phyloP scores from a whole-genome alignment of 2,113 vertebrate species.

The Lota lota region DNA sequence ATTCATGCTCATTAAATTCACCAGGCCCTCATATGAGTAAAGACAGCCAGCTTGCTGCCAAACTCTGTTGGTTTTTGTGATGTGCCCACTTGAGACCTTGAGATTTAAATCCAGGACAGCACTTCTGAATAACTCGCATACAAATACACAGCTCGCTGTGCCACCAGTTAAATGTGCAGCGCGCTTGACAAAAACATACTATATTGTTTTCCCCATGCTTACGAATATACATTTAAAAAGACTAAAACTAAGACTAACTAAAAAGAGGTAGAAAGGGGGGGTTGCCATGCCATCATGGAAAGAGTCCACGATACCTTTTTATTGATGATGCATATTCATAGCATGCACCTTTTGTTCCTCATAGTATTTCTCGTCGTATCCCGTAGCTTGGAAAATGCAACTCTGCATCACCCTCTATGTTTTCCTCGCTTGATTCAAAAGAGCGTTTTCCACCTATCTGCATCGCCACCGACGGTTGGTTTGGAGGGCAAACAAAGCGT shows the following conservation, averaged over 20 bases:
- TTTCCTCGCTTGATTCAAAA: conserved; percentile 44
- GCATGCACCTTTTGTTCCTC: conserved; percentile 32
- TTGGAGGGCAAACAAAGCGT: too few relatives aligned
- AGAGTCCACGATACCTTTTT: conserved; percentile 48
- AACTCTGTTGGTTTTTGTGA: conserved; percentile 79
- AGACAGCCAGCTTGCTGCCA: conserved; percentile 78
- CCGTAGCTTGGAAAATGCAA: conserved; percentile 62
- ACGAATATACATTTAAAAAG: conserved; percentile 38
- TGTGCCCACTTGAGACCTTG: conserved; percentile 78
- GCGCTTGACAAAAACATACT: conserved; percentile 70
- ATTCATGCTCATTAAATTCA: conserved; percentile 84
- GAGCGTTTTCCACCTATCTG: too few relatives aligned
- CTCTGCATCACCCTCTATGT: conserved; percentile 43
- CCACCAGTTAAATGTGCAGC: conserved; percentile 70
- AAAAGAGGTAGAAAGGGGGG: conserved; percentile 6
- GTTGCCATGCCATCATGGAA: conserved; percentile 41
- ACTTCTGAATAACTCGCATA: conserved; percentile 68
- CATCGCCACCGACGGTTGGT: too few relatives aligned
- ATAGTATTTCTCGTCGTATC: conserved; percentile 51
- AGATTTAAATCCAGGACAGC: conserved; percentile 78
- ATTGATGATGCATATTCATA: conserved; percentile 68
- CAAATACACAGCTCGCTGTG: conserved; percentile 56
- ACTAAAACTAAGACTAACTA: conserved; percentile 68
- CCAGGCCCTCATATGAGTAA: conserved; percentile 71
- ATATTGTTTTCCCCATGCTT: conserved; percentile 65